Evolutionary conservation across 2,888 invertebrate species (phyloP), one percentile per base, ranked within the genome.

Genomic region (Tetranychus truncatus): DNA sequence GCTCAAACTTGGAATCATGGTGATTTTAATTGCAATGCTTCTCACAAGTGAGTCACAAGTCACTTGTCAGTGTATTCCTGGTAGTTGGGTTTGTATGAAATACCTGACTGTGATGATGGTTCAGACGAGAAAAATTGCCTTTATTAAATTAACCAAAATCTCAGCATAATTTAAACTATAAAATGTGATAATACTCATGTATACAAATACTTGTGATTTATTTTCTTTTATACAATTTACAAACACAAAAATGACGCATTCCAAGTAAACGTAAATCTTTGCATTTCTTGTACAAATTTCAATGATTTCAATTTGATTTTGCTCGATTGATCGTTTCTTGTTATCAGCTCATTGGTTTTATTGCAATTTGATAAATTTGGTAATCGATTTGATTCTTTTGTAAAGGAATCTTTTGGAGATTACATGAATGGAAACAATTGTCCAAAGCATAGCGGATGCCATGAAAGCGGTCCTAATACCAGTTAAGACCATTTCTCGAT

Each of bases 381-480:
- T 6, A 15, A 55, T 55, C 15, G 55, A 55, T 55, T 15, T 55
- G 55, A 55, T 55, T 55, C 55, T 9, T 55, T 55, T 55, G 55
- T 55, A 55, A 55, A 55, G 55, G 55, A 55, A 55, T 7, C 55
- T 9, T 3, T 55, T 55, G 15, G 55, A 9, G 55, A 55, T 55
- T 3, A 55, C 55, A 55, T 55, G 55, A 55, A 15, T 15, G 55
- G 45, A 5, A 45, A 67, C 20, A 20, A 71, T 20, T 11, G 71
- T 65, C 66, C 74, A 74, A 6, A 76, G 24, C 15, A 74, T 71
- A 20, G 71, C 69, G 3, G 76, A 76, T 34, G 24, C 21, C 24
- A 74, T 8, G 24, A 71, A 76, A 18, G 74, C 45, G 18, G 69
- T 34, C 15, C 76, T 66, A 18, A 76, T 34, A 21, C 44, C 34